Percentiles rank a stretch among this genome's conserved stretches.
phyloP scores from a whole-genome alignment of 2,888 invertebrate species.

The Chalcis sispes region DNA sequence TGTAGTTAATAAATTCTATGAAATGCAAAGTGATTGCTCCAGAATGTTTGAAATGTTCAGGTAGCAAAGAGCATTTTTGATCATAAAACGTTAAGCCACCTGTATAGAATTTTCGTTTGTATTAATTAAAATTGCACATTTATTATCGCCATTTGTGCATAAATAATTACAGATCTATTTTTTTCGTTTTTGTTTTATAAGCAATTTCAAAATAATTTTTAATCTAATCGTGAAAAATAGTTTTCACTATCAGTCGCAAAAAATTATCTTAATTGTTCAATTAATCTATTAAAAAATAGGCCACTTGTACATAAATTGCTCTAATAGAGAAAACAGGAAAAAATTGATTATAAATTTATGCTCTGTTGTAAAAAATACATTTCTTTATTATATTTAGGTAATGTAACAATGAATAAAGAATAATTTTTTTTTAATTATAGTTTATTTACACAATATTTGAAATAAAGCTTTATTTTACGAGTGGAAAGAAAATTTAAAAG shows the following conservation, averaged over 20 bases:
- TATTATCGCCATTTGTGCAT: constrained; percentile 30
- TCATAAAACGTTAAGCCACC: constrained; percentile 46
- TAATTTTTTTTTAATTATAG: constrained; percentile 48
- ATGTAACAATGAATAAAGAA: constrained; percentile 46
- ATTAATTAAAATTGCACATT: constrained; percentile 41
- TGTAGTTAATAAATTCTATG: constrained; percentile 46
- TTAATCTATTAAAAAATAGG: constrained; percentile 41
- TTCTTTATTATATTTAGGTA: constrained; percentile 45
- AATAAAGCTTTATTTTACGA: constrained; percentile 45
- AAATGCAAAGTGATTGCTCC: constrained; percentile 4
- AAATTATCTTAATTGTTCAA: constrained; percentile 26
- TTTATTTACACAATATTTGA: constrained; percentile 55
- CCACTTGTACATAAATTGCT: constrained; percentile 55
- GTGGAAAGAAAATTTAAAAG: constrained; percentile 38
- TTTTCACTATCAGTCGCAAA: constrained; percentile 39
- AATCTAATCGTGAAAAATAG: constrained; percentile 34
- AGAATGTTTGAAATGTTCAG: constrained; percentile 35
- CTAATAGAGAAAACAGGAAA: constrained; percentile 21
- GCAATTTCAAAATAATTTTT: constrained; percentile 2
- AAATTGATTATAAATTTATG: constrained; percentile 25
- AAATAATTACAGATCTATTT: constrained; percentile 32
- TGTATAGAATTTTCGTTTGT: constrained; percentile 11
- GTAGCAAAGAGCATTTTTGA: constrained; percentile 46
- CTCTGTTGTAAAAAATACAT: constrained; percentile 52
- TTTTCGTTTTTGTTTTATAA: constrained; percentile 35